Percentiles rank a stretch among this genome's conserved stretches.
phyloP scores from a whole-genome alignment of 2,888 invertebrate species.

The Anagyrus pseudococci region DNA sequence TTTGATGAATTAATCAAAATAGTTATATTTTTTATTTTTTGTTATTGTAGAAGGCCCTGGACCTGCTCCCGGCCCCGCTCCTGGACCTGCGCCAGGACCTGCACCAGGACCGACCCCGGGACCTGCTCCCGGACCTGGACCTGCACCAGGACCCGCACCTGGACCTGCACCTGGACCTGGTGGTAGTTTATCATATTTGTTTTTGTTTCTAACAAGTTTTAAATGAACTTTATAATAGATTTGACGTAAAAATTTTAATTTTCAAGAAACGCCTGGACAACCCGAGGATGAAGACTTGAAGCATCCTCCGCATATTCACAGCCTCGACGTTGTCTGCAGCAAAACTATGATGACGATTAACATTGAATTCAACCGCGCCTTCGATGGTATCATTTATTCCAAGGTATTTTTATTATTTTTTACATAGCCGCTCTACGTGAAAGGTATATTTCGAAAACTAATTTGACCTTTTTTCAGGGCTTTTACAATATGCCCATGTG shows the following conservation, averaged over 20 bases:
- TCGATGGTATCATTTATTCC: slow-evolving; percentile 81
- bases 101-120: slow-evolving; percentile 23
- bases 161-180: slow-evolving; percentile 18
- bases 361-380: slow-evolving; percentile 78
- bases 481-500: slow-evolving; percentile 73
- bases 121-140: slow-evolving; percentile 28
- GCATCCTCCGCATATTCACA: slow-evolving; percentile 79
- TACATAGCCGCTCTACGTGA: slow-evolving; percentile 1
- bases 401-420: slow-evolving; percentile 62
- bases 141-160: slow-evolving; percentile 28
- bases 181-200: slow-evolving; percentile 2
- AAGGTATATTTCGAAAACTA: neutral
- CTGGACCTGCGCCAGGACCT: slow-evolving; percentile 24
- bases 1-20: too few species aligned
- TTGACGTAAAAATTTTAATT: too few species aligned
- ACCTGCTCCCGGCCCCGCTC: slow-evolving; percentile 21
- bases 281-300: slow-evolving; percentile 63
- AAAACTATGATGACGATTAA: slow-evolving; percentile 85
- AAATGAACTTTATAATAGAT: too few species aligned
- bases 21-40: neutral
- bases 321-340: slow-evolving; percentile 77
- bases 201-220: slow-evolving; percentile 1
- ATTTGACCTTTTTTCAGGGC: slow-evolving; percentile 61
- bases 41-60: neutral
- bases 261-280: neutral